These are phyloP conservation scores for Helicolenus hilgendorfi DNA, from an alignment of 2,797 vertebrate species.

Conservation along the genomic window DNA sequence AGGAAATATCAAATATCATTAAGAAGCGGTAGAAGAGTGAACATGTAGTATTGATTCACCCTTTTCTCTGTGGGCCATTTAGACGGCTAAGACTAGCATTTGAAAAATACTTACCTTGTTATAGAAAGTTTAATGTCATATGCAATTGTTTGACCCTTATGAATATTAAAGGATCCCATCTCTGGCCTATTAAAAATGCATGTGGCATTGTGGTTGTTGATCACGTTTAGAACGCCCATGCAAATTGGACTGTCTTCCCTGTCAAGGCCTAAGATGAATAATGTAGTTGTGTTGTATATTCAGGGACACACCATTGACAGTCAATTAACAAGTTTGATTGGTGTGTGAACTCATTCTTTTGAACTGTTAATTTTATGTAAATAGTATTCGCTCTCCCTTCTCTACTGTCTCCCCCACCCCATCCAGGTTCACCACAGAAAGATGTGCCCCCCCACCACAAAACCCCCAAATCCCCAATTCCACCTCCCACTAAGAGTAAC, in stretches of 20 bases:
- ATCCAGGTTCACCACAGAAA: conserved; percentile 94
- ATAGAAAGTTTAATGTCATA: conserved; percentile 94
- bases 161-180: conserved; percentile 96
- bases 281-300: conserved; percentile 99
- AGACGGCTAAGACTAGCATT: conserved; percentile 76
- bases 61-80: conserved; percentile 80
- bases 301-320: conserved; percentile 99
- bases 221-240: conserved; percentile 99
- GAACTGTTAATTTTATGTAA: conserved; percentile 99
- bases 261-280: conserved; percentile 98
- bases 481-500: conserved; percentile 95
- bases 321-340: conserved; percentile 99
- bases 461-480: conserved; percentile 76
- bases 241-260: conserved; percentile 99
- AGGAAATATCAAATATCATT: conserved; percentile 17
- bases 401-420: conserved; percentile 89
- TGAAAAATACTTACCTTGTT: conserved; percentile 89
- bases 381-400: conserved; percentile 94
- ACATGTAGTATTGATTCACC: conserved; percentile 31
- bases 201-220: conserved; percentile 98
- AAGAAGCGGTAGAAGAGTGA: not conserved
- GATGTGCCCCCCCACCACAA: conserved; percentile 89
- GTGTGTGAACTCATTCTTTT: conserved; percentile 99
- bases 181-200: conserved; percentile 98
- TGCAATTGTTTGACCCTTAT: conserved; percentile 96